Evolutionary conservation across 92 coral and sea anemone species (phyloP).

Genomic region (Umimayanthus kanabou): DNA sequence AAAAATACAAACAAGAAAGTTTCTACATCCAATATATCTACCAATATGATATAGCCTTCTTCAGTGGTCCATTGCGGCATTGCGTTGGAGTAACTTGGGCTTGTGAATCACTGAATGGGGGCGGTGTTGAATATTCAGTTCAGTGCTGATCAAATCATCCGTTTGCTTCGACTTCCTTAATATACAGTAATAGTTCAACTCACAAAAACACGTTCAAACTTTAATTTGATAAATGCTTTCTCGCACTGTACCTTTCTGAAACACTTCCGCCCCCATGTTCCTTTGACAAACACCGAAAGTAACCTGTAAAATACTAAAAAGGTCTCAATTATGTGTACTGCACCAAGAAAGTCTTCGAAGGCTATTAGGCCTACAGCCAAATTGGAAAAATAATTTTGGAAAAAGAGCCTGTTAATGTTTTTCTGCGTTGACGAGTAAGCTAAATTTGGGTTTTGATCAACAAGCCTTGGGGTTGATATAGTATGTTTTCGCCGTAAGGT

Average conservation of each 20-base stretch:
- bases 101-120: background rate
- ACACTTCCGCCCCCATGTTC: background rate
- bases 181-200: background rate
- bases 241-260: background rate
- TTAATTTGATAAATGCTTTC: background rate
- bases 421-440: too few relatives aligned
- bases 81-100: background rate
- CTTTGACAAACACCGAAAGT: background rate
- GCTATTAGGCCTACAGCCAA: too few relatives aligned
- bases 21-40: background rate
- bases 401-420: too few relatives aligned
- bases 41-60: background rate
- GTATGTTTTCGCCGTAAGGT: too few relatives aligned
- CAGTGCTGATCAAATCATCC: background rate
- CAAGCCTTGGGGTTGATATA: too few relatives aligned
- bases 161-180: background rate
- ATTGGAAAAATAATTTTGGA: too few relatives aligned
- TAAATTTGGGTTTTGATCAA: too few relatives aligned
- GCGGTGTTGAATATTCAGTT: background rate
- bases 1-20: background rate
- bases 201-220: background rate
- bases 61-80: too few relatives aligned
- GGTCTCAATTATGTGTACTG: too few relatives aligned
- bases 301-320: too few relatives aligned
- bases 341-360: too few relatives aligned